Percentiles rank a stretch among this genome's conserved stretches.
Evolutionary conservation across 35 echinoderm and acorn worm genomes (phyloP).

Genomic region (Anneissia japonica): DNA sequence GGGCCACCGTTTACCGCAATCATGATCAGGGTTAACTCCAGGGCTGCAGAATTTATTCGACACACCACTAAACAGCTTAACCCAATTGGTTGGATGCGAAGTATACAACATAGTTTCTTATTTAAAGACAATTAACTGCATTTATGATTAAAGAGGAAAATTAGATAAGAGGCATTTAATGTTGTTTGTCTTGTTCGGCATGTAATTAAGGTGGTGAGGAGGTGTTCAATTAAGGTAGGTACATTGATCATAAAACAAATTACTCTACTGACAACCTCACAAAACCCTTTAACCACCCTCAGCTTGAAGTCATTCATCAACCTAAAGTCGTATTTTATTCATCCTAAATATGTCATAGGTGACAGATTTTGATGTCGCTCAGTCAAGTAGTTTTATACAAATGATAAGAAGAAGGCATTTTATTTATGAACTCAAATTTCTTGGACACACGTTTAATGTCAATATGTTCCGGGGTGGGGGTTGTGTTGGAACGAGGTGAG

Average conservation of each 20-base stretch:
- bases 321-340: not conserved
- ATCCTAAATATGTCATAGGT: not conserved
- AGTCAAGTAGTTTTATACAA: not conserved
- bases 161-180: not conserved
- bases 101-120: not conserved
- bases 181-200: not conserved
- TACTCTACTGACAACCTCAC: not conserved
- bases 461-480: too few species aligned
- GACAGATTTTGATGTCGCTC: not conserved
- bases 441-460: too few species aligned
- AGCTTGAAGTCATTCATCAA: not conserved
- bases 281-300: not conserved
- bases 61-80: not conserved
- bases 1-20: not conserved
- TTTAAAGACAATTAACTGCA: not conserved
- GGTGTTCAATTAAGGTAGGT: not conserved
- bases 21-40: not conserved
- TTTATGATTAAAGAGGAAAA: not conserved
- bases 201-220: not conserved
- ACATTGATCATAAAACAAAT: not conserved
- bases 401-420: too few species aligned
- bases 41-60: not conserved
- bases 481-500: too few species aligned
- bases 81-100: not conserved
- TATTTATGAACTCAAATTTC: too few species aligned